Evolutionary conservation across 30 jellyfish, hydroid and myxozoan genomes (phyloP), one percentile per base, ranked within the genome.

Genomic region (Turritopsis rubra): DNA sequence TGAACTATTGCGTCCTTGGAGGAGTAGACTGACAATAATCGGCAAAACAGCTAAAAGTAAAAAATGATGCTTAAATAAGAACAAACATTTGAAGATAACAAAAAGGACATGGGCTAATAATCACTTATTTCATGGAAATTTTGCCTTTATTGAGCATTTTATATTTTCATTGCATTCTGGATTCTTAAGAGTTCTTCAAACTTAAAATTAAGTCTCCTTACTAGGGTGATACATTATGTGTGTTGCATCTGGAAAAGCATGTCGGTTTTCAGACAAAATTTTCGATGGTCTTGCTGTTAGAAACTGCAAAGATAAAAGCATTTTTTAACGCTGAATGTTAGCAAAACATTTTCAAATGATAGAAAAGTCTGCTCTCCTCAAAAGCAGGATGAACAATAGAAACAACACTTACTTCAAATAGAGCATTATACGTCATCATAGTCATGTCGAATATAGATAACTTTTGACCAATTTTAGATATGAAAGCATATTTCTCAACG

Each of bases 141-240:
- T 41, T n/a, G n/a, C n/a, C n/a, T n/a, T n/a, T n/a, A n/a, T n/a
- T n/a, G n/a, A n/a, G n/a, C n/a, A n/a, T n/a, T n/a, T 60, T 60
- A 60, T 60, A 60, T 60, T 18, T 60, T 22, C 73, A 60, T 18
- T 60, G 21, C 0, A 60, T 18, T 60, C 19, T 60, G 73, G 21
- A 60, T 18, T 22, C 19, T 60, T 21, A 0, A 0, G 19, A 60
- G 21, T 22, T 60, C 21, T 60, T 60, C 21, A 18, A 22, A 18
- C 0, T 60, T 21, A 60, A 60, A 60, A 60, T 1, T 8, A 0
- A 68, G 41, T 21, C 16, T 16, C 81, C 96, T 80, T 65, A 93
- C 98, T 88, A 54, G 98, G 98, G 66, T 93, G 98, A 84, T 93
- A 93, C 79, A 93, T 82, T 1, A 84, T 65, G 81, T 80, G 73